Evolutionary conservation across 1,140 invertebrate genomes (phyloP).

Genomic region (Drosophila persimilis): DNA sequence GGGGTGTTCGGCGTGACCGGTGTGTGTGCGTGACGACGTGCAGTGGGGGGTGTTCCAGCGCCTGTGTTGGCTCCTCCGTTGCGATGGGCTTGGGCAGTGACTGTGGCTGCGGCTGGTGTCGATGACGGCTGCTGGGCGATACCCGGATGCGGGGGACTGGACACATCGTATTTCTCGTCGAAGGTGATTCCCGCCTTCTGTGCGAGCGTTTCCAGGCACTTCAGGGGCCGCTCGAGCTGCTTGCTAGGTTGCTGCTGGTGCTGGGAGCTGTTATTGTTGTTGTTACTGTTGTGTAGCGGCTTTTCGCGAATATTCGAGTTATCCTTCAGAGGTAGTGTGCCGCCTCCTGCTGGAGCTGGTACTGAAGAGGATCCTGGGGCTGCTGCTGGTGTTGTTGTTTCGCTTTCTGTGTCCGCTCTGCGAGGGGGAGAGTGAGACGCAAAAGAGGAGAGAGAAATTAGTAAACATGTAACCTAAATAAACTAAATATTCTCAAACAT

Average conservation of each 20-base stretch:
- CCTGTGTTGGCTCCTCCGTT: constrained; percentile 4
- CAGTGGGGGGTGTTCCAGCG: constrained; percentile 17
- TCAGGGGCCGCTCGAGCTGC: constrained; percentile 84
- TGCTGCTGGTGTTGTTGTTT: constrained; percentile 41
- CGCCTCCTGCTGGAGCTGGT: constrained; percentile 28
- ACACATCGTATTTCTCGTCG: constrained; percentile 87
- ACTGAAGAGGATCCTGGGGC: constrained; percentile 18
- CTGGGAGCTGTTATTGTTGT: constrained; percentile 33
- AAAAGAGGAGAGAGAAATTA: background rate
- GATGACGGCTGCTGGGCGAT: constrained; percentile 56
- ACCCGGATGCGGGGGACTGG: constrained; percentile 83
- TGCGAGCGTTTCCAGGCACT: constrained; percentile 87
- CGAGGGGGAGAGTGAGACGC: background rate
- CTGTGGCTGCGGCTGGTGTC: constrained; percentile 28
- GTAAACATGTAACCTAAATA: background rate
- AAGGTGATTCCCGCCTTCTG: constrained; percentile 87
- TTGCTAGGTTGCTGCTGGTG: constrained; percentile 33
- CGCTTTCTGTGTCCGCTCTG: constrained; percentile 77
- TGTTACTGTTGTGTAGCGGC: constrained; percentile 31
- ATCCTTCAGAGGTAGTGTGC: constrained; percentile 69
- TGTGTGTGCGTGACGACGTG: constrained; percentile 19
- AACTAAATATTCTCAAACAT: no score
- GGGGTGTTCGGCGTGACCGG: constrained; percentile 15
- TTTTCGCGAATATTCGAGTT: constrained; percentile 76
- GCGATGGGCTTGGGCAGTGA: constrained; percentile 6